Evolutionary conservation across 1,140 invertebrate species (phyloP).

Genomic region (Vollenhovia emeryi): DNA sequence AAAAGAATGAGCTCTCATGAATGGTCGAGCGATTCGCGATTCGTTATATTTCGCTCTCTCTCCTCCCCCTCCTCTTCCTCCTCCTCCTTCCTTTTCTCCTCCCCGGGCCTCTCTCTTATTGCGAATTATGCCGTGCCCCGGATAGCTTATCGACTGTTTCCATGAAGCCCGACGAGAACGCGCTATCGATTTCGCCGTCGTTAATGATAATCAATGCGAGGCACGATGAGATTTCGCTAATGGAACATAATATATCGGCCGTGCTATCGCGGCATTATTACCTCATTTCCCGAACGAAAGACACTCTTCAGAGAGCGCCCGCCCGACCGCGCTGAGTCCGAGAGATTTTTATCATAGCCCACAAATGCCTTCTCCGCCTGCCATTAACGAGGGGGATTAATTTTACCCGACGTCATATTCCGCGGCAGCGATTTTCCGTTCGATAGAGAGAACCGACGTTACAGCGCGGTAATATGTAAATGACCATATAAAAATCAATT

Average conservation of each 20-base stretch:
- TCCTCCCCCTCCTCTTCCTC: not conserved
- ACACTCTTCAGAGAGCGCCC: not conserved
- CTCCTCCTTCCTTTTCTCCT: not conserved
- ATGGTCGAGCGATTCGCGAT: constrained; percentile 51
- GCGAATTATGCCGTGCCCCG: constrained; percentile 58
- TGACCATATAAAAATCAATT: constrained; percentile 19
- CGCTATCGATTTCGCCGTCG: constrained; percentile 67
- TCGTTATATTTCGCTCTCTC: not conserved
- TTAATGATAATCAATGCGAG: constrained; percentile 73
- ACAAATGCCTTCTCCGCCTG: not conserved
- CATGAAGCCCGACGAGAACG: constrained; percentile 60
- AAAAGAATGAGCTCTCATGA: constrained; percentile 66
- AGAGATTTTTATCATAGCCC: constrained; percentile 35
- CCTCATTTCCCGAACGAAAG: constrained; percentile 60
- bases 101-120: constrained; percentile 57
- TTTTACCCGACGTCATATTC: not conserved
- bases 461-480: not conserved
- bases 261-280: constrained; percentile 59
- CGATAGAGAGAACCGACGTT: not conserved
- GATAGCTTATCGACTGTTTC: constrained; percentile 61
- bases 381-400: constrained; percentile 45
- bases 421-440: not conserved
- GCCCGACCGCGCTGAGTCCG: constrained; percentile 16
- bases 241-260: constrained; percentile 69
- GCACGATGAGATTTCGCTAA: constrained; percentile 71